phyloP scores from a whole-genome alignment of 2,113 vertebrate species.

The Cebidichthys violaceus region DNA sequence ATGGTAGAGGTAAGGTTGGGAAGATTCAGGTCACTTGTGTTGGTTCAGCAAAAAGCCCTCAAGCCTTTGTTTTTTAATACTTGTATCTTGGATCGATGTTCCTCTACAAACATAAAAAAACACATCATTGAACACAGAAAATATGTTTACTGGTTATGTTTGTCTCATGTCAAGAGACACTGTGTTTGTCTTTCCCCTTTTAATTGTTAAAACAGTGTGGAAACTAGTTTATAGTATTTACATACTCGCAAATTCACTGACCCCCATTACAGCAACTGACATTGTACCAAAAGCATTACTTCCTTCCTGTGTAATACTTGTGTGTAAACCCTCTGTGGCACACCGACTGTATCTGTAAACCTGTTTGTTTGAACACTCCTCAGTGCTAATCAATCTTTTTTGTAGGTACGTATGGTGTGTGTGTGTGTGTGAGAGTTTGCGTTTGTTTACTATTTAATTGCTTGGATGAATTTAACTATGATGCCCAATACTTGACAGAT shows the following conservation, averaged over 20 bases:
- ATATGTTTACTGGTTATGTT: neutral
- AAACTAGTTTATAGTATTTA: conserved; percentile 12
- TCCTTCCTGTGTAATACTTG: neutral
- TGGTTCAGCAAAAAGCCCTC: neutral
- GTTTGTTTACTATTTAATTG: neutral
- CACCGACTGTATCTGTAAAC: conserved; percentile 37
- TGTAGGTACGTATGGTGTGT: neutral
- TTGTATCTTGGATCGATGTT: neutral
- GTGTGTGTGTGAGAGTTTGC: neutral
- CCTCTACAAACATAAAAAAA: neutral
- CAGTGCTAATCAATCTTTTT: neutral
- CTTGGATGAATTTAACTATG: neutral
- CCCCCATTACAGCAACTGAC: conserved; percentile 5
- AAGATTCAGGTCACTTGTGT: neutral
- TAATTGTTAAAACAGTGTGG: neutral
- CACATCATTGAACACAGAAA: neutral
- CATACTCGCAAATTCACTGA: conserved; percentile 1
- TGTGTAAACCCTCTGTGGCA: conserved; percentile 17
- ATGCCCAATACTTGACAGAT: conserved; percentile 16
- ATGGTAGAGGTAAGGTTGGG: neutral
- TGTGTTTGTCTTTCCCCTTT: neutral
- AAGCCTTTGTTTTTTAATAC: neutral
- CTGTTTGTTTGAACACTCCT: conserved; percentile 11
- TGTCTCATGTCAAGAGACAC: neutral
- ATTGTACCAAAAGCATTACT: neutral